Evolutionary conservation across 2,113 vertebrate genomes (phyloP).

Genomic region (Micronisus gabar): DNA sequence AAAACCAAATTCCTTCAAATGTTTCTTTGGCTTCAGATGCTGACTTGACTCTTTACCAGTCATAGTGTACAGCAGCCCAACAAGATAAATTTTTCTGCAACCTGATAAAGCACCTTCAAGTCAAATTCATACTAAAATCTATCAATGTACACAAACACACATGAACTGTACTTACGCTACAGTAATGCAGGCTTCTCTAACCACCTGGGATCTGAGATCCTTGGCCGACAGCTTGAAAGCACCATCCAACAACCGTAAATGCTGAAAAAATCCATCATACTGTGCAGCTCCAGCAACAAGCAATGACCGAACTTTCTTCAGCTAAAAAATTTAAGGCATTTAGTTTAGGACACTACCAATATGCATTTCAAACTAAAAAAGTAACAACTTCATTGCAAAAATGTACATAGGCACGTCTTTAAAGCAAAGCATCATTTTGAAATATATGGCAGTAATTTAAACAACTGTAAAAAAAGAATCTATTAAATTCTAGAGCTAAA

Average conservation of each 20-base stretch:
- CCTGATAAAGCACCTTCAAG: neutral
- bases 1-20: neutral
- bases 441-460: neutral
- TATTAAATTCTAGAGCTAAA: neutral
- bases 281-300: constrained; percentile 89
- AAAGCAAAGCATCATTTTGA: neutral
- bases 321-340: constrained; percentile 53
- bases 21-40: neutral
- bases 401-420: fast-evolving
- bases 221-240: constrained; percentile 97
- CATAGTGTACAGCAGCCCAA: neutral
- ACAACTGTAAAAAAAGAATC: neutral
- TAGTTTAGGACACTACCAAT: neutral
- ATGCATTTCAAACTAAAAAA: fast-evolving
- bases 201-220: constrained; percentile 95
- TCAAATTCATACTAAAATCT: neutral
- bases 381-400: neutral
- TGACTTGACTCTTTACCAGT: neutral
- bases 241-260: constrained; percentile 90
- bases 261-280: constrained; percentile 96
- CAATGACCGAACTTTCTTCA: constrained; percentile 93
- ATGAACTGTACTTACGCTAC: constrained; percentile 85
- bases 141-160: neutral
- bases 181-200: constrained; percentile 95
- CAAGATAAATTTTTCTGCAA: neutral